Evolutionary conservation across 2,888 invertebrate genomes (phyloP).

Genomic region (Ochlodes sylvanus): DNA sequence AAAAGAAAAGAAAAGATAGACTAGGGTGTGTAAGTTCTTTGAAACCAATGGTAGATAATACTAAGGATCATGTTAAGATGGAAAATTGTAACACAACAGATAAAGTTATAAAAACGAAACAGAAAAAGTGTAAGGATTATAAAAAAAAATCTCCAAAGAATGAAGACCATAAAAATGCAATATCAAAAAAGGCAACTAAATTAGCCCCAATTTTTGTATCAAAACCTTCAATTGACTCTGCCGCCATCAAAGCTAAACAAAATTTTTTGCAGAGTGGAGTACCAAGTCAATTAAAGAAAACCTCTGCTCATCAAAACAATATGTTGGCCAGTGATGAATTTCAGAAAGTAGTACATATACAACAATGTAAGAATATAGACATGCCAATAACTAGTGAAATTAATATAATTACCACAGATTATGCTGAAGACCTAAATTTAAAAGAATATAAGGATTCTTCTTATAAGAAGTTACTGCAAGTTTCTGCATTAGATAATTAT

Average conservation of each 20-base stretch:
- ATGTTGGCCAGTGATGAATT: conserved; percentile 78
- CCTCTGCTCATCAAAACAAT: conserved; percentile 76
- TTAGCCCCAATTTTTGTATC: conserved; percentile 89
- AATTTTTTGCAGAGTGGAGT: conserved; percentile 90
- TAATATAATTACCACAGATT: background rate
- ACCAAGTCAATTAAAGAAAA: conserved; percentile 86
- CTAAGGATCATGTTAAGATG: conserved; percentile 1
- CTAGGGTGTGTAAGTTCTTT: conserved; percentile 11
- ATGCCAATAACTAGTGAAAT: background rate
- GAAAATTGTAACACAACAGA: background rate
- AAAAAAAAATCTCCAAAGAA: conserved; percentile 19
- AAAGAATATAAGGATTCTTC: conserved; percentile 43
- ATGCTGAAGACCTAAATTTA: conserved; percentile 10
- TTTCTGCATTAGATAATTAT: conserved; percentile 37
- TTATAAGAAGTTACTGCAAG: conserved; percentile 49
- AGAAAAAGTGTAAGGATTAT: conserved; percentile 29
- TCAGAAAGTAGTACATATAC: conserved; percentile 74
- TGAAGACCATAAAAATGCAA: conserved; percentile 2
- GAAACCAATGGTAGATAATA: conserved; percentile 20
- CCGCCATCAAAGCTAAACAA: conserved; percentile 86
- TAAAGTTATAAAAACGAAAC: conserved; percentile 20
- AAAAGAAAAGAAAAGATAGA: conserved; percentile 60
- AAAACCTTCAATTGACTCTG: conserved; percentile 85
- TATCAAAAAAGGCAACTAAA: conserved; percentile 63
- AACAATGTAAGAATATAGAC: conserved; percentile 2